Evolutionary conservation across 2,113 vertebrate genomes (phyloP).

Genomic region (Tamias sibiricus): DNA sequence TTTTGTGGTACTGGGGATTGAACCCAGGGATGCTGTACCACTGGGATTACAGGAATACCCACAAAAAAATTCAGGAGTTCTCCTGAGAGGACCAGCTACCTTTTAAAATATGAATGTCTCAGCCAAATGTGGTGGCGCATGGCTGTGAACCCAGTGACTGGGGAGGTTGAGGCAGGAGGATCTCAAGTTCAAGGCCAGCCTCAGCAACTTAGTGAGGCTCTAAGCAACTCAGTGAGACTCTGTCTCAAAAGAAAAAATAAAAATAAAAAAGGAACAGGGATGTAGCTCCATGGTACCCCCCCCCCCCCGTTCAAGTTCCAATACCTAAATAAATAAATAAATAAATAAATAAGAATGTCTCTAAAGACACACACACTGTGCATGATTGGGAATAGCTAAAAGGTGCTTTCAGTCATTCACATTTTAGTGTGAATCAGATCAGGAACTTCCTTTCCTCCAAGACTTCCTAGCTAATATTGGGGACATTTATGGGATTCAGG

Average conservation of each 20-base stretch:
- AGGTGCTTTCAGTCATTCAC: neutral
- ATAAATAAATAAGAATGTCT: no score
- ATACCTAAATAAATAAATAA: no score
- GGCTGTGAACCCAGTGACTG: no score
- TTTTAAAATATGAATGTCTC: conserved; percentile 10
- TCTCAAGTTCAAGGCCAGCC: no score
- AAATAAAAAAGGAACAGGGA: no score
- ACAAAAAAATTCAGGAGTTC: neutral
- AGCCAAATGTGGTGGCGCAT: neutral
- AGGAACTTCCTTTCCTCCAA: neutral
- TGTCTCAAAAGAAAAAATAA: no score
- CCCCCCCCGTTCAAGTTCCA: no score
- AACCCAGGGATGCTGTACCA: neutral
- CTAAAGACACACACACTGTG: neutral
- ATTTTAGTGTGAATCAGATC: neutral
- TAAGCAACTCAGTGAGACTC: no score
- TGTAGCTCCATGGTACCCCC: no score
- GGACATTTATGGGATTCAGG: neutral
- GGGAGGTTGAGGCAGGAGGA: no score
- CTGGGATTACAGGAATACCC: neutral
- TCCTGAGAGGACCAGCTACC: neutral
- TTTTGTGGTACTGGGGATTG: neutral
- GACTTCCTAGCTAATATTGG: neutral
- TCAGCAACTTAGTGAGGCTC: no score
- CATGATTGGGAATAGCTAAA: neutral